These are phyloP conservation scores for Cladorhizidae sp. DNA, from an alignment of 37 sponge, comb jelly and placozoan genomes.

Conservation along the genomic window DNA sequence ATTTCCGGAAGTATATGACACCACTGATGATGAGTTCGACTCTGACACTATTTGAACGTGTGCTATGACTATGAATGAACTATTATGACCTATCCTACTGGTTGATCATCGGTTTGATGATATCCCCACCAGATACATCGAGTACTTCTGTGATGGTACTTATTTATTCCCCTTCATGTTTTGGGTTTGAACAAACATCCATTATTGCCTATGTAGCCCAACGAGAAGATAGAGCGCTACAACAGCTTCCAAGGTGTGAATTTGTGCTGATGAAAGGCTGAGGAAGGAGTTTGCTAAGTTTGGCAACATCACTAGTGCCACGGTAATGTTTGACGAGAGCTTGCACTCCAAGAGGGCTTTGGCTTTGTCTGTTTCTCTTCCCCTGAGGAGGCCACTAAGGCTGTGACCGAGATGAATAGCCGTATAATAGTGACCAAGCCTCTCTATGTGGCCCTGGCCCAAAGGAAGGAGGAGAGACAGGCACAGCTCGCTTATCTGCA, in stretches of 20 bases:
- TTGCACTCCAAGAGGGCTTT: constrained; percentile 88
- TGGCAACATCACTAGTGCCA: constrained; percentile 99
- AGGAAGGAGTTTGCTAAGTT: constrained; percentile 89
- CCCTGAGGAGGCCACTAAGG: constrained; percentile 99
- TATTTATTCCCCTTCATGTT: too few relatives aligned
- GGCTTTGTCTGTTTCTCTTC: constrained; percentile 99
- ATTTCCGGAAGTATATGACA: too few relatives aligned
- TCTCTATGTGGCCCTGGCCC: constrained; percentile 99
- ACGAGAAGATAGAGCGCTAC: too few relatives aligned
- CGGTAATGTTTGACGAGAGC: constrained; percentile 93
- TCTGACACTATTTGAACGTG: too few relatives aligned
- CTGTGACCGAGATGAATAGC: constrained; percentile 99
- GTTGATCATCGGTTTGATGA: too few relatives aligned
- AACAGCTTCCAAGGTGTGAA: constrained; percentile 96
- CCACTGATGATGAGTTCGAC: too few relatives aligned
- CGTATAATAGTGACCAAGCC: constrained; percentile 95
- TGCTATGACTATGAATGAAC: too few relatives aligned
- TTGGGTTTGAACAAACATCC: too few relatives aligned
- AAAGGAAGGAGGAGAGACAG: constrained; percentile 96
- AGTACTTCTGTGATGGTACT: too few relatives aligned
- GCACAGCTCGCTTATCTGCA: constrained; percentile 86
- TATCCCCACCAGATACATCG: too few relatives aligned
- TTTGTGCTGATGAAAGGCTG: constrained; percentile 89
- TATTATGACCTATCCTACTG: too few relatives aligned
- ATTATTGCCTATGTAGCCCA: too few relatives aligned